These are phyloP conservation scores for Drosophila atripex DNA, from an alignment of 2,888 invertebrate species.

Conservation along the genomic window DNA sequence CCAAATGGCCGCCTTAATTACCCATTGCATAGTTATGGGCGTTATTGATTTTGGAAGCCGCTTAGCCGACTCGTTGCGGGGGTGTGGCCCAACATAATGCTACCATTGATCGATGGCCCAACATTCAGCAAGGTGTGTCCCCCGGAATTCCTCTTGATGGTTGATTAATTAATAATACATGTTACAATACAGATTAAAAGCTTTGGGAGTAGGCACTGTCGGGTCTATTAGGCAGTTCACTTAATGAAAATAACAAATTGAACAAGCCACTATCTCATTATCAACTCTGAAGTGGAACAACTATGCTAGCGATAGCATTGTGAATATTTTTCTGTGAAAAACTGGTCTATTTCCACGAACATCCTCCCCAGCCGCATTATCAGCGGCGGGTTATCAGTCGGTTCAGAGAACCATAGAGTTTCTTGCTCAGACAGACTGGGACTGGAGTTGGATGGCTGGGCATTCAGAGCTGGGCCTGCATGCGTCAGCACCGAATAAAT, in stretches of 20 bases:
- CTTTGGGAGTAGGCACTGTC: too few relatives aligned
- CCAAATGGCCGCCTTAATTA: slow-evolving; percentile 30
- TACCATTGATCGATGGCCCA: slow-evolving; percentile 10
- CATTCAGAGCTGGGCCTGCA: slow-evolving; percentile 16
- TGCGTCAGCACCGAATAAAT: slow-evolving; percentile 64
- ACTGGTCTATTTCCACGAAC: slow-evolving; percentile 21
- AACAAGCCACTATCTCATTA: slow-evolving; percentile 12
- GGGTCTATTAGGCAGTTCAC: neutral
- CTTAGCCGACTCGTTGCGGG: slow-evolving; percentile 2
- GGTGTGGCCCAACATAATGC: slow-evolving; percentile 5
- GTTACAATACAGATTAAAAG: too few relatives aligned
- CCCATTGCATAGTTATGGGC: slow-evolving; percentile 60
- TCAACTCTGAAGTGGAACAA: slow-evolving; percentile 8
- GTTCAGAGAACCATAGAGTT: slow-evolving; percentile 3
- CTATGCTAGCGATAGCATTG: slow-evolving; percentile 5
- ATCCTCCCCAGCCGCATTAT: slow-evolving; percentile 15
- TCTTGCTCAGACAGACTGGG: slow-evolving; percentile 32
- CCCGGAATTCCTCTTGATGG: neutral
- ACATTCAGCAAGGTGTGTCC: slow-evolving; percentile 21
- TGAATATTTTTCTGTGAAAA: slow-evolving; percentile 14
- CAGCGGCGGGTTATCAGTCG: slow-evolving; percentile 25
- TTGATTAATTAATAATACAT: neutral
- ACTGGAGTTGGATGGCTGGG: slow-evolving; percentile 14
- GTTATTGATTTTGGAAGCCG: slow-evolving; percentile 30
- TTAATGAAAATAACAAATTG: slow-evolving; percentile 7